Conservation (phyloP, 2,797 vertebrate species). For the Hydrophis major region DNA sequence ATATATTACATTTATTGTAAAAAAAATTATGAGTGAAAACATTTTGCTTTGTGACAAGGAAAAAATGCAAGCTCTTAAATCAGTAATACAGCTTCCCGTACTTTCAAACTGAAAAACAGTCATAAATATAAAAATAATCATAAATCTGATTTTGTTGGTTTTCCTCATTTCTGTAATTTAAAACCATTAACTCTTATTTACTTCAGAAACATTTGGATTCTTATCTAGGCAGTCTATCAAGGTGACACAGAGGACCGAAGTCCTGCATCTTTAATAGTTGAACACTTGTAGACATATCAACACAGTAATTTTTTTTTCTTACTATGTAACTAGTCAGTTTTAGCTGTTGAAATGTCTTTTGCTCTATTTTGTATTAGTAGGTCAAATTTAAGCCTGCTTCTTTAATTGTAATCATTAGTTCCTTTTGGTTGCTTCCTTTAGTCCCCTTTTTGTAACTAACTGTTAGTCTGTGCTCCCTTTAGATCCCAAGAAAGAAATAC, state of each 20-base stretch:
- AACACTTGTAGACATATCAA: neutral
- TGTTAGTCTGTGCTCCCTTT: no score
- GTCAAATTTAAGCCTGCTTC: neutral
- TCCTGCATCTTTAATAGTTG: neutral
- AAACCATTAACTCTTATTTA: neutral
- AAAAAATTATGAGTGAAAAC: neutral
- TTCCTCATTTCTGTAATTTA: neutral
- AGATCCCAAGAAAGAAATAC: no score
- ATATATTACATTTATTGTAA: neutral
- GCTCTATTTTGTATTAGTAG: neutral
- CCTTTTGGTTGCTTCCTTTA: neutral
- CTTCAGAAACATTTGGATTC: neutral
- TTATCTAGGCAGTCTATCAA: neutral
- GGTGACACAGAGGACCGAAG: neutral
- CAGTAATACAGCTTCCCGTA: neutral
- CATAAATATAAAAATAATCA: neutral
- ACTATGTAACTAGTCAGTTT: neutral
- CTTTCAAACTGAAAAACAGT: slow-evolving; percentile 12
- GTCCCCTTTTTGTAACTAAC: neutral
- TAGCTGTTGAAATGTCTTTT: neutral
- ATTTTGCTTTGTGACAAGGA: neutral
- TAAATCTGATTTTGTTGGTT: neutral
- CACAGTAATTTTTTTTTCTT: neutral
- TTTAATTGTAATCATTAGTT: neutral
- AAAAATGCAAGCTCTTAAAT: neutral